Conservation (phyloP, 2,797 vertebrate species). For the Carduelis carduelis region DNA sequence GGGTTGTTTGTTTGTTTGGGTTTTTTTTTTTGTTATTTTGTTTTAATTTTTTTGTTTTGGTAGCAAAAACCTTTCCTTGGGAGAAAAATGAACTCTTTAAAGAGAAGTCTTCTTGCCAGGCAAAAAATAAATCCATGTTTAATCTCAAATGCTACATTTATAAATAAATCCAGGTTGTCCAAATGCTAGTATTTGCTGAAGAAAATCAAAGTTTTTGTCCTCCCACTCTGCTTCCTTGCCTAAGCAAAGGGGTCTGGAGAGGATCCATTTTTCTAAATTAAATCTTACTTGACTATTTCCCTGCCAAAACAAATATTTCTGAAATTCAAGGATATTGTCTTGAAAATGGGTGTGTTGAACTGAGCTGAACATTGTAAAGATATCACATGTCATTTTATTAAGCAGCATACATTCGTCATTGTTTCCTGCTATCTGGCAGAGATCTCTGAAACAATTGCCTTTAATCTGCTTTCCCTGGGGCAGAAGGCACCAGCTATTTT, state of each 20-base stretch:
- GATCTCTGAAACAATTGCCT: not conserved
- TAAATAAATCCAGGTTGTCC: not conserved
- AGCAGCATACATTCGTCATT: not conserved
- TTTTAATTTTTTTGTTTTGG: not conserved
- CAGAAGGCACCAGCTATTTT: not conserved
- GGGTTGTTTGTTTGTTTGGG: too few species aligned
- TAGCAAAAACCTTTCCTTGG: not conserved
- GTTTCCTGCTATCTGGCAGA: not conserved
- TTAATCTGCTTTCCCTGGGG: not conserved
- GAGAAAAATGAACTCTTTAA: not conserved
- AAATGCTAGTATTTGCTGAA: not conserved
- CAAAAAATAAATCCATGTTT: not conserved
- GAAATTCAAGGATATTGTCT: not conserved
- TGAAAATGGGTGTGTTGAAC: not conserved
- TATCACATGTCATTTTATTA: slow-evolving; percentile 3
- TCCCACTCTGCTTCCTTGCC: not conserved
- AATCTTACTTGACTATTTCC: not conserved
- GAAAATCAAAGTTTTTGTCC: not conserved
- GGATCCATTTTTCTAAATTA: not conserved
- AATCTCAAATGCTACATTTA: not conserved
- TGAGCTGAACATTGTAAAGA: not conserved
- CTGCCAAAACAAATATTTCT: not conserved
- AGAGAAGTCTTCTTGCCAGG: not conserved
- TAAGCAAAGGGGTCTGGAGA: not conserved
- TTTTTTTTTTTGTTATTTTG: not conserved